A percentile compares a stretch with the other conserved stretches of the same genome.
Conservation (phyloP, 92 coral and sea anemone species). For the Zoanthus sociatus region DNA sequence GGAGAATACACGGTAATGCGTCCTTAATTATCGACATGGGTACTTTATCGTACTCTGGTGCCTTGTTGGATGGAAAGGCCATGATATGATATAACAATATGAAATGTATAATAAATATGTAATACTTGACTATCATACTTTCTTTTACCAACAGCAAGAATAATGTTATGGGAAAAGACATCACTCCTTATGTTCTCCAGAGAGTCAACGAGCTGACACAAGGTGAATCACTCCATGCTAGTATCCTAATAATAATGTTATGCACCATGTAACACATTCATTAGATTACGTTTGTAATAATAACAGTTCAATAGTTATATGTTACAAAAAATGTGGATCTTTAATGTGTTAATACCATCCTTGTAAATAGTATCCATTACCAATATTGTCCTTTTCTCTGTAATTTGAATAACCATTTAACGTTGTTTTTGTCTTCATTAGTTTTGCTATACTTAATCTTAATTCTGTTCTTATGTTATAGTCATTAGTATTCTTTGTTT, state of each 20-base stretch:
- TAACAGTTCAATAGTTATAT: no score
- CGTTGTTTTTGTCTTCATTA: not conserved
- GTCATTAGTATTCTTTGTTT: not conserved
- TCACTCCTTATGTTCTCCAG: conserved; percentile 87
- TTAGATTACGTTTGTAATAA: no score
- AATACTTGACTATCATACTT: no score
- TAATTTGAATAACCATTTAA: not conserved
- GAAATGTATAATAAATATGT: no score
- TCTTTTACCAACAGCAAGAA: conserved; percentile 60
- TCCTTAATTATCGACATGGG: not conserved
- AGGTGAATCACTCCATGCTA: conserved; percentile 91
- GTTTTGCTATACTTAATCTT: not conserved
- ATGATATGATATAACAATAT: no score
- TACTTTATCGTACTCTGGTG: not conserved
- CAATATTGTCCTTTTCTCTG: not conserved
- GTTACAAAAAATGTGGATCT: no score
- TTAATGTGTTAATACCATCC: not conserved
- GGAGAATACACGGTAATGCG: conserved; percentile 5
- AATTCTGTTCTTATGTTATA: not conserved
- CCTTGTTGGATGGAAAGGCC: no score
- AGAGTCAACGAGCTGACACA: conserved; percentile 91
- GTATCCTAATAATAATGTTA: conserved; percentile 76
- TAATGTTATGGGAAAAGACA: conserved; percentile 81
- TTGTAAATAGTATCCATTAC: not conserved
- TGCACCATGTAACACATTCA: not conserved